These are phyloP conservation scores for Sitta europaea DNA, from an alignment of 2,113 vertebrate species.

Conservation along the genomic window DNA sequence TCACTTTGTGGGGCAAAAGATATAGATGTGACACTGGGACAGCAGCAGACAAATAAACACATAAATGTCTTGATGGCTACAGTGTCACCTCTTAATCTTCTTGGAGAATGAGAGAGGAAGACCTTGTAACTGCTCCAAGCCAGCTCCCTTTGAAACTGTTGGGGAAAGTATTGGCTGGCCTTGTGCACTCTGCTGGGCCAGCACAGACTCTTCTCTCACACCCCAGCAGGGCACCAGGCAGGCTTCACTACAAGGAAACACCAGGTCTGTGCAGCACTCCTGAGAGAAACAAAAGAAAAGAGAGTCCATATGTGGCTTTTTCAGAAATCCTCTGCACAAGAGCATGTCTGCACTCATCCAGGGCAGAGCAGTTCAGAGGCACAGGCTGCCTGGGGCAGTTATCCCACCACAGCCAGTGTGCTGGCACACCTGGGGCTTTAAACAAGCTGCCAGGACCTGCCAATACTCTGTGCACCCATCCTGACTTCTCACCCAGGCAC, in stretches of 20 bases:
- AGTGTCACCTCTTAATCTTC: neutral
- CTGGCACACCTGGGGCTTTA: neutral
- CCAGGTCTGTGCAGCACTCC: neutral
- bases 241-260: neutral
- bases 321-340: neutral
- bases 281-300: neutral
- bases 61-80: neutral
- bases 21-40: neutral
- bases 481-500: neutral
- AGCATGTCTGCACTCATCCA: accelerated
- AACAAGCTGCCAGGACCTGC: neutral
- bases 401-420: neutral
- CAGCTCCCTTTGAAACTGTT: neutral
- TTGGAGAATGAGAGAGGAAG: neutral
- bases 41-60: neutral
- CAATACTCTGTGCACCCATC: neutral
- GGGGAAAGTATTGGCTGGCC: neutral
- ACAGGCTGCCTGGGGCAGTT: neutral
- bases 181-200: no score
- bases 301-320: neutral
- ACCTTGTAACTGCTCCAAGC: neutral
- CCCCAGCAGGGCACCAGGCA: neutral
- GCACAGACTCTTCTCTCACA: neutral
- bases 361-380: neutral
- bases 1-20: neutral